Percentiles rank a stretch among this genome's conserved stretches.
These are phyloP conservation scores for Lithophane semibrunnea DNA, from an alignment of 2,888 invertebrate species.

Conservation along the genomic window DNA sequence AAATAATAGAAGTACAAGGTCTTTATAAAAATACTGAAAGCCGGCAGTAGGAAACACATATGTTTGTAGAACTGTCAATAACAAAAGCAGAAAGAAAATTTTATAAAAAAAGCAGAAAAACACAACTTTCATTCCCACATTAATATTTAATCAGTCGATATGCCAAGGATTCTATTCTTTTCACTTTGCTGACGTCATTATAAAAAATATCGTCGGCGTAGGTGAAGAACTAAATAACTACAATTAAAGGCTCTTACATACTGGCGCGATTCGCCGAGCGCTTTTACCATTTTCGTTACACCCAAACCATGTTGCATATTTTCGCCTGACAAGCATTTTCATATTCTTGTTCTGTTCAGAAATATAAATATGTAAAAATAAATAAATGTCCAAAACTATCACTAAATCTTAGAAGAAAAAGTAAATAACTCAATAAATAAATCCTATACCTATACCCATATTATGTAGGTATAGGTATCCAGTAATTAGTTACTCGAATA, in stretches of 20 bases:
- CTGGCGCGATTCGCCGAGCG: too few relatives aligned
- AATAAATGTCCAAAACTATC: too few relatives aligned
- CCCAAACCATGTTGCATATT: too few relatives aligned
- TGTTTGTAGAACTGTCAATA: background rate
- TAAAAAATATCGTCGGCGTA: constrained; percentile 7
- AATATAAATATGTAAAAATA: too few relatives aligned
- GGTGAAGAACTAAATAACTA: too few relatives aligned
- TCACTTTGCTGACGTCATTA: constrained; percentile 16
- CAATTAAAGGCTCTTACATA: too few relatives aligned
- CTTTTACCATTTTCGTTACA: too few relatives aligned
- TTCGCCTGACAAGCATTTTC: too few relatives aligned
- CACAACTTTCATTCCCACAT: constrained; percentile 17
- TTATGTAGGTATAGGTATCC: background rate
- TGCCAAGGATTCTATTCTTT: constrained; percentile 26
- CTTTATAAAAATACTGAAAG: background rate
- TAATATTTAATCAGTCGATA: constrained; percentile 25
- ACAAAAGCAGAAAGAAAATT: background rate
- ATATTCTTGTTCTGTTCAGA: too few relatives aligned
- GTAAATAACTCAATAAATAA: too few relatives aligned
- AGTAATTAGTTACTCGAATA: background rate
- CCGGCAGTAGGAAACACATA: background rate
- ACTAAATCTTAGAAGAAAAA: too few relatives aligned
- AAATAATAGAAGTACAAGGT: background rate
- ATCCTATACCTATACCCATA: too few relatives aligned
- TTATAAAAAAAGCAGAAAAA: background rate